Evolutionary conservation across 1,140 invertebrate genomes (phyloP).

Genomic region (Melitaea cinxia): DNA sequence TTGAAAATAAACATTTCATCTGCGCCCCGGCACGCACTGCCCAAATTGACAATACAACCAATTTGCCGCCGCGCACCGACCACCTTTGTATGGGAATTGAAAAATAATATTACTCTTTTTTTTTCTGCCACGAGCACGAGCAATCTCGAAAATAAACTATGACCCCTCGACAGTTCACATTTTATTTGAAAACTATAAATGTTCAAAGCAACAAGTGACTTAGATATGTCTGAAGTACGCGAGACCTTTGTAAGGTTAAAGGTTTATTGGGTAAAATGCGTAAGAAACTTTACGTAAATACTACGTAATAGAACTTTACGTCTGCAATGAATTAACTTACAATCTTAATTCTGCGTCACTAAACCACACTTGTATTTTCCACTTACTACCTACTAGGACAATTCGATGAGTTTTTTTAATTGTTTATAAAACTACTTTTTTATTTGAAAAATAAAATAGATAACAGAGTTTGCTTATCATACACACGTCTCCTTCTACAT

Average conservation of each 20-base stretch:
- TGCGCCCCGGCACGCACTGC: conserved; percentile 78
- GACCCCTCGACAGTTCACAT: conserved; percentile 40
- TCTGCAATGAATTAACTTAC: not conserved
- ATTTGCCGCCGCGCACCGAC: conserved; percentile 75
- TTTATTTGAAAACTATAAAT: conserved; percentile 18
- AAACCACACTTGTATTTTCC: not conserved
- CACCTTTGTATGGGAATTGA: conserved; percentile 81
- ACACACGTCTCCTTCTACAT: no score
- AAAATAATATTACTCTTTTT: conserved; percentile 81
- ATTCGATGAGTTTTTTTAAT: no score
- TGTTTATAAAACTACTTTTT: no score
- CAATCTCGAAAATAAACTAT: conserved; percentile 78
- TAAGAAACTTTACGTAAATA: not conserved
- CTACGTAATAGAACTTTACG: conserved; percentile 1
- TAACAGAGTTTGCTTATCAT: no score
- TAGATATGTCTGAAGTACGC: not conserved
- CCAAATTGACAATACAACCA: conserved; percentile 82
- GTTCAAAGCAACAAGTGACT: conserved; percentile 11
- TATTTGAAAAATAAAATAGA: no score
- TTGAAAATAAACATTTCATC: conserved; percentile 82
- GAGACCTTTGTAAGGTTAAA: not conserved
- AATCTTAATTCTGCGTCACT: conserved; percentile 6
- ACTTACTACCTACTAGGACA: not conserved
- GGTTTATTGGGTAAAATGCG: not conserved
- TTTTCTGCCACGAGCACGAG: conserved; percentile 62